Conservation (phyloP, 2,888 invertebrate species). For the Napeogenes inachia region DNA sequence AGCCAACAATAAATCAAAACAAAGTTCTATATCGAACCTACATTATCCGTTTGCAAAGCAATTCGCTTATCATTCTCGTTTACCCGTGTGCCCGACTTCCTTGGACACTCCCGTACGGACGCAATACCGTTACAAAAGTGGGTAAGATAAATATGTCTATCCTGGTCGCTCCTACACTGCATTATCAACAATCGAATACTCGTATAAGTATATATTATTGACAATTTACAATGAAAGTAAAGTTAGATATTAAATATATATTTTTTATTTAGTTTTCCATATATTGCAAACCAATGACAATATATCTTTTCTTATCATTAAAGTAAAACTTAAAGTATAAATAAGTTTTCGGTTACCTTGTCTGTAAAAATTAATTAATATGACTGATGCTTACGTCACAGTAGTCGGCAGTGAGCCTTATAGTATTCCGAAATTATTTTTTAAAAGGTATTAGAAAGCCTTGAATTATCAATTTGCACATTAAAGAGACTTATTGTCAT, state of each 20-base stretch:
- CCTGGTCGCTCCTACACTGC: constrained; percentile 29
- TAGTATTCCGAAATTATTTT: not conserved
- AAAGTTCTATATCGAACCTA: constrained; percentile 66
- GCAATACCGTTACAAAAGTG: constrained; percentile 74
- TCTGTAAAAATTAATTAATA: not conserved
- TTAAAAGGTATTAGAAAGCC: not conserved
- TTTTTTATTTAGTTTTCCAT: not conserved
- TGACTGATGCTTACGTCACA: constrained; percentile 4
- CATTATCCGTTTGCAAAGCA: constrained; percentile 66
- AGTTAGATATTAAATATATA: not conserved
- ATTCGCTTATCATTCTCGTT: constrained; percentile 71
- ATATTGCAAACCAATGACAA: not conserved
- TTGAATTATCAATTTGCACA: not conserved
- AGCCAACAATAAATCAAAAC: constrained; percentile 57
- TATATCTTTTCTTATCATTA: not conserved
- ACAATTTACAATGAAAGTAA: not conserved
- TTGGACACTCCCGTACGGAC: constrained; percentile 71
- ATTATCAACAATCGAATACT: constrained; percentile 17
- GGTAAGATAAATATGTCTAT: constrained; percentile 40
- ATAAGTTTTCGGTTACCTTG: not conserved
- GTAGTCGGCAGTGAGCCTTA: not conserved
- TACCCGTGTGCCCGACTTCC: constrained; percentile 54
- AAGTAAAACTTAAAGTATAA: too few relatives aligned
- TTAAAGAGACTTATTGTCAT: not conserved
- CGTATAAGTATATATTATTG: not conserved